Conservation (phyloP, 2,888 invertebrate genomes). For the Orthosia incerta region DNA sequence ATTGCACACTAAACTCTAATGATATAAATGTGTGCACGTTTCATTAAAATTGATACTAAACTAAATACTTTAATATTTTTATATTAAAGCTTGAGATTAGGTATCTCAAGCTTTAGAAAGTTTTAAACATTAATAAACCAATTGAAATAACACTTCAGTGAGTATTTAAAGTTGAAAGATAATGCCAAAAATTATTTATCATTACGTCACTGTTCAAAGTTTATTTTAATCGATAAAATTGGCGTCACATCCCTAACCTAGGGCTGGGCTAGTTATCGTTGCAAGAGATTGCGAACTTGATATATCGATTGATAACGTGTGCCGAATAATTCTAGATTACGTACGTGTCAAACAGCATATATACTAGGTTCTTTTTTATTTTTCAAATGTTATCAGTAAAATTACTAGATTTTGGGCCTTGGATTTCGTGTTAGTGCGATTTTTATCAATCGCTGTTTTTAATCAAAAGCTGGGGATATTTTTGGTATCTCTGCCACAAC, state of each 20-base stretch:
- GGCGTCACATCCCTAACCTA: slow-evolving; percentile 81
- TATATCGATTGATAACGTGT: slow-evolving; percentile 81
- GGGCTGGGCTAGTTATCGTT: slow-evolving; percentile 87
- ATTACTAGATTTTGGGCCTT: slow-evolving; percentile 51
- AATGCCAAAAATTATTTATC: not conserved
- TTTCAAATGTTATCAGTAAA: slow-evolving; percentile 50
- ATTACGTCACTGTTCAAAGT: slow-evolving; percentile 26
- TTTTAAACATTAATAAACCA: not conserved
- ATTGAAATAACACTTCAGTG: no score
- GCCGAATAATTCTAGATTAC: slow-evolving; percentile 82
- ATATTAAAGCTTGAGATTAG: no score
- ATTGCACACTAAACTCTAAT: no score
- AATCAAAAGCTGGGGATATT: slow-evolving; percentile 45
- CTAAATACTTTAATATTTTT: no score
- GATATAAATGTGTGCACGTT: no score
- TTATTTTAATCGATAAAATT: slow-evolving; percentile 36
- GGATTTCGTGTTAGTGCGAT: slow-evolving; percentile 29
- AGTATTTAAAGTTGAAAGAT: not conserved
- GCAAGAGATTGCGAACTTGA: slow-evolving; percentile 86
- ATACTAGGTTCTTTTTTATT: slow-evolving; percentile 54
- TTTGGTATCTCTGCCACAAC: slow-evolving; percentile 19
- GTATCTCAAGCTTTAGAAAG: no score
- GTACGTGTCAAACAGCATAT: slow-evolving; percentile 53
- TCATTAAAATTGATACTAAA: no score
- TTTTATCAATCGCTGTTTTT: slow-evolving; percentile 40